These are phyloP conservation scores for Saguinus imperator DNA, from an alignment of 2,113 vertebrate species.

Conservation along the genomic window DNA sequence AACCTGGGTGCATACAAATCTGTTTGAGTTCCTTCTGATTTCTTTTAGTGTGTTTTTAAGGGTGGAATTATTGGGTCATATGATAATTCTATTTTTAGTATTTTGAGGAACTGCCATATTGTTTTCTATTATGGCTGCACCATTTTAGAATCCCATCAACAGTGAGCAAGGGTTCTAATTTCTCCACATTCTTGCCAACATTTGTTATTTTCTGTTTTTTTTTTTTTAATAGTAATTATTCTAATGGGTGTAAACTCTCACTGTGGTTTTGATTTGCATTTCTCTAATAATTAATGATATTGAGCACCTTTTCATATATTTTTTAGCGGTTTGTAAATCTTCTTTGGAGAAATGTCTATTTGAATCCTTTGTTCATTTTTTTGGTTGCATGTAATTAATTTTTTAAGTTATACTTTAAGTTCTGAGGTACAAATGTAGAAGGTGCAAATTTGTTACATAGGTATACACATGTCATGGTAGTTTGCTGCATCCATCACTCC, in stretches of 20 bases:
- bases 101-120: background rate
- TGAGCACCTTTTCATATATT: background rate
- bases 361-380: background rate
- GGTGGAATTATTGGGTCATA: background rate
- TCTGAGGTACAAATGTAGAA: no score
- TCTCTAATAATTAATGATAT: background rate
- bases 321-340: background rate
- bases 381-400: no score
- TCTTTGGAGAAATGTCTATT: background rate
- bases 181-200: background rate
- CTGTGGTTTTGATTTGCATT: background rate
- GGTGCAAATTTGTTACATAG: no score
- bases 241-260: background rate
- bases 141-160: background rate
- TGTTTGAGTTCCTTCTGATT: background rate
- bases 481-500: no score
- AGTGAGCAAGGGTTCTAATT: background rate
- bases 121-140: background rate
- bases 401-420: no score
- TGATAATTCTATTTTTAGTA: background rate
- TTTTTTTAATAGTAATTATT: background rate
- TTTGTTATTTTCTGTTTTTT: background rate
- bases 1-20: background rate
- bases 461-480: no score
- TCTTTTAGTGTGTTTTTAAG: background rate